These are phyloP conservation scores for Lepus europaeus DNA, from an alignment of 2,113 vertebrate species.

Conservation along the genomic window DNA sequence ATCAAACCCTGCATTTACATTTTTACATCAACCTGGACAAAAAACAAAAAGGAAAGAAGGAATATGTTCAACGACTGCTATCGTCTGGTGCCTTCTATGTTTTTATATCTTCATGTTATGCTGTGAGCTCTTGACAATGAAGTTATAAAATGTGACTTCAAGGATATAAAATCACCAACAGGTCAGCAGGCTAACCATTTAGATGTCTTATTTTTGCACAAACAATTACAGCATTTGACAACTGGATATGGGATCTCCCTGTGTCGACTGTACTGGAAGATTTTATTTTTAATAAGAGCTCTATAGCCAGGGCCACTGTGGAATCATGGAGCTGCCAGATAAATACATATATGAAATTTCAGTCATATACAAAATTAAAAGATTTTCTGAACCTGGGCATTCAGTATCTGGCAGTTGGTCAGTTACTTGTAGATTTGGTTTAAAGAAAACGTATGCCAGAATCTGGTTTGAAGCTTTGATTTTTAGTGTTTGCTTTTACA, in stretches of 20 bases:
- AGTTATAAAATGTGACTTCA: not conserved
- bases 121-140: not conserved
- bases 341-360: not conserved
- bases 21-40: slow-evolving; percentile 71
- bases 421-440: not conserved
- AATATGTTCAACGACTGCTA: not conserved
- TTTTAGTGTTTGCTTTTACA: not conserved
- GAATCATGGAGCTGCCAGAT: not conserved
- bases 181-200: not conserved
- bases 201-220: not conserved
- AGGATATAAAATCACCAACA: not conserved
- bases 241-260: not conserved
- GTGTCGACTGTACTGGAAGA: not conserved
- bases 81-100: fast-evolving
- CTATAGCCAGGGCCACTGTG: not conserved
- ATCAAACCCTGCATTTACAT: slow-evolving; percentile 65
- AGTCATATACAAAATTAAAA: not conserved
- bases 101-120: not conserved
- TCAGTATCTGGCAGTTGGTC: not conserved
- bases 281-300: slow-evolving; percentile 1
- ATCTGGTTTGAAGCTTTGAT: not conserved
- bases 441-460: not conserved
- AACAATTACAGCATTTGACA: not conserved
- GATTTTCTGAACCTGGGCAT: too few relatives aligned
- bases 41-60: slow-evolving; percentile 46